Evolutionary conservation across 92 coral and sea anemone genomes (phyloP).

Genomic region (Ricordea florida): DNA sequence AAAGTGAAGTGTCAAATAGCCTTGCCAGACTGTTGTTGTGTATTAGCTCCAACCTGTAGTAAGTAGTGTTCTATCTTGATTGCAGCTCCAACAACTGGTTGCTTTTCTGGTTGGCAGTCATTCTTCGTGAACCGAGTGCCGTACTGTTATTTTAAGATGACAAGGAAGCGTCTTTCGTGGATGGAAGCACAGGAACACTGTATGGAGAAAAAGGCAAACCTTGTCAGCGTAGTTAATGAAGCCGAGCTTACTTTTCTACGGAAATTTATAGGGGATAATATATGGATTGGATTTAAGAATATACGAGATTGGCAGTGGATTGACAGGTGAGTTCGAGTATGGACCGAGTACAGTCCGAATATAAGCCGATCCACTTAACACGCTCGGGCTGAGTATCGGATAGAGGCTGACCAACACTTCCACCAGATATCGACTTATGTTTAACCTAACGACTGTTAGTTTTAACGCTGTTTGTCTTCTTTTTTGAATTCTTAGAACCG

Average conservation of each 20-base stretch:
- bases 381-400: too few relatives aligned
- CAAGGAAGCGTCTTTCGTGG: conserved; percentile 22
- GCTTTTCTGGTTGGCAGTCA: conserved; percentile 17
- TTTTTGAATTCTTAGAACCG: neutral
- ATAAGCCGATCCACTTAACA: too few relatives aligned
- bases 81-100: conserved; percentile 19
- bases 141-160: conserved; percentile 35
- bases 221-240: conserved; percentile 58
- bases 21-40: neutral
- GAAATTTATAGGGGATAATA: conserved; percentile 24
- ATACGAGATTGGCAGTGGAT: conserved; percentile 78
- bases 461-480: neutral
- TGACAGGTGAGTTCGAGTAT: conserved; percentile 52
- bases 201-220: conserved; percentile 44
- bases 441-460: neutral
- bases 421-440: too few relatives aligned
- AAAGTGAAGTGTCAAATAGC: too few relatives aligned
- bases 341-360: too few relatives aligned
- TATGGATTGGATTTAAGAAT: conserved; percentile 67
- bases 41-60: neutral
- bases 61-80: neutral
- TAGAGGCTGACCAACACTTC: too few relatives aligned
- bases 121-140: conserved; percentile 25
- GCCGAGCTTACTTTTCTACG: conserved; percentile 68
- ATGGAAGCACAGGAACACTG: conserved; percentile 25